A percentile compares a stretch with the other conserved stretches of the same genome.
Conservation (phyloP, 2,113 vertebrate genomes). For the Chaetodon auriga region DNA sequence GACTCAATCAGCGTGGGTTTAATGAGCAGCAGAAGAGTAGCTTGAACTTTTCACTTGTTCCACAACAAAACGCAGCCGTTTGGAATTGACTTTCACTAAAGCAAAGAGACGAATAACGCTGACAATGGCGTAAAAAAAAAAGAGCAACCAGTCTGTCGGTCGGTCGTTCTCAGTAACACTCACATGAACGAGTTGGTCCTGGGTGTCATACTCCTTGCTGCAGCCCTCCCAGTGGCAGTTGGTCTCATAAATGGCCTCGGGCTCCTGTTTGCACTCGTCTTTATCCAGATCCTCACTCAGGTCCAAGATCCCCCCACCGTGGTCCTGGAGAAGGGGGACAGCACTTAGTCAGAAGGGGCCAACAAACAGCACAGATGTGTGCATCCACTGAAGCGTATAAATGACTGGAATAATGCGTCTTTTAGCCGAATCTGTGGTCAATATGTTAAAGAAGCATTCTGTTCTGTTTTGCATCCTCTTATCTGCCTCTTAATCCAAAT, state of each 20-base stretch:
- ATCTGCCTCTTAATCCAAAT: conserved; percentile 42
- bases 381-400: neutral
- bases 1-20: conserved; percentile 37
- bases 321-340: conserved; percentile 85
- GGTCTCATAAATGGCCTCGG: conserved; percentile 96
- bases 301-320: conserved; percentile 86
- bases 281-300: conserved; percentile 97
- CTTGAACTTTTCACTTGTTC: conserved; percentile 43
- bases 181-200: conserved; percentile 98
- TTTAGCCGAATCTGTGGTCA: conserved; percentile 25
- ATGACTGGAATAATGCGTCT: neutral
- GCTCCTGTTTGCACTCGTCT: conserved; percentile 97
- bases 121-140: neutral
- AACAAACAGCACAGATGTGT: neutral
- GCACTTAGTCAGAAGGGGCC: neutral
- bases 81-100: neutral
- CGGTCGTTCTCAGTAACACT: conserved; percentile 71
- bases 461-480: conserved; percentile 55
- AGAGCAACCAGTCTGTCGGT: neutral
- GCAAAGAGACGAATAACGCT: neutral
- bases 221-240: conserved; percentile 99
- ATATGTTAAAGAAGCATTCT: conserved; percentile 28
- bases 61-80: conserved; percentile 8
- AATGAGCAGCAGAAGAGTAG: conserved; percentile 56
- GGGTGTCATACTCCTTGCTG: conserved; percentile 94